Conservation (phyloP, 2,113 vertebrate species). For the Percopsis transmontana region DNA sequence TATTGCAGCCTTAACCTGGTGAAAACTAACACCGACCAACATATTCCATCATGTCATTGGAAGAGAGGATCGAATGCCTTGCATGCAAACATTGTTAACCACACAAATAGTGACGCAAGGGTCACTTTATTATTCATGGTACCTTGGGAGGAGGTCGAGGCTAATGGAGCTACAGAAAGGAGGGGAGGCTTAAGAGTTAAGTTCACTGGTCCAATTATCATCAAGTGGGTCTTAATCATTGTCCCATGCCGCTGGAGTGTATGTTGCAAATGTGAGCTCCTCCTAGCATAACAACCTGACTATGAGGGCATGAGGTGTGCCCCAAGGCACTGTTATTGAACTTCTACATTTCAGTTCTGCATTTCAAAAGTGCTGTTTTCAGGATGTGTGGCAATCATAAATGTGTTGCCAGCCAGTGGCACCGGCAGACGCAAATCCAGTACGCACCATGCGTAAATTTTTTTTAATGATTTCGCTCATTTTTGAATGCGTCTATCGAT, state of each 20-base stretch:
- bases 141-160: conserved; percentile 44
- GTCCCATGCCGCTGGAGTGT: conserved; percentile 2
- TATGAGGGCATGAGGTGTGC: background rate
- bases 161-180: conserved; percentile 42
- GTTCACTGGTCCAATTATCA: conserved; percentile 36
- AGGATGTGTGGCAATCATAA: no score
- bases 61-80: conserved; percentile 75
- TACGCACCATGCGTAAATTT: no score
- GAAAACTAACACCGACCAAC: conserved; percentile 79
- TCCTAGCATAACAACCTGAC: conserved; percentile 19
- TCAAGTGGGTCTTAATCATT: conserved; percentile 47
- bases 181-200: conserved; percentile 29
- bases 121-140: conserved; percentile 72
- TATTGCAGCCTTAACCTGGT: conserved; percentile 76
- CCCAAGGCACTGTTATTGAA: background rate
- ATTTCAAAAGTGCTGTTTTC: background rate
- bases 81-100: conserved; percentile 78
- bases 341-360: background rate
- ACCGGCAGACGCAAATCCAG: no score
- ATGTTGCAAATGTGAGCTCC: conserved; percentile 36
- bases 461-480: no score
- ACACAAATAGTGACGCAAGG: conserved; percentile 74
- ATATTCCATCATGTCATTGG: conserved; percentile 83
- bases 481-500: no score
- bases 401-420: no score